Percentiles rank a stretch among this genome's conserved stretches.
Evolutionary conservation across 2,888 invertebrate species (phyloP).

Genomic region (Cosmia trapezina): DNA sequence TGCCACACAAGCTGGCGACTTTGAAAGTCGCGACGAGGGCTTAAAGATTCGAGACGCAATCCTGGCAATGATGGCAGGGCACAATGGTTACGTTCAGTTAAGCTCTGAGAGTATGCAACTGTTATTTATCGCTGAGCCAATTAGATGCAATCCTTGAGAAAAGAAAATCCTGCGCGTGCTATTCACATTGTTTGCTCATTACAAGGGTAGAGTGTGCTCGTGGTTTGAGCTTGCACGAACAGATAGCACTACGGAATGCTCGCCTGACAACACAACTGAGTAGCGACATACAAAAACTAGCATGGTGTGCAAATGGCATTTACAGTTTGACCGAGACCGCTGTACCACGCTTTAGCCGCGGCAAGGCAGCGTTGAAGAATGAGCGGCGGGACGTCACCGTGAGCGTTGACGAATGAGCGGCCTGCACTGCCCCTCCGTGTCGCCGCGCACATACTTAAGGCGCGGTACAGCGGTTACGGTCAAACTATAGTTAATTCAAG

Average conservation of each 20-base stretch:
- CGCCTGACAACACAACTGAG: neutral
- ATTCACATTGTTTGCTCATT: neutral
- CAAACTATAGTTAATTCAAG: neutral
- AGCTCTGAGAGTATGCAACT: neutral
- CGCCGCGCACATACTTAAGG: no score
- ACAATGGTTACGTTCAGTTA: neutral
- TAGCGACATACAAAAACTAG: neutral
- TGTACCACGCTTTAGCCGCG: no score
- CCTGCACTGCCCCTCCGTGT: no score
- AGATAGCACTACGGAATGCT: neutral
- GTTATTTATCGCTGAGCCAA: neutral
- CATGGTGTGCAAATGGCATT: neutral
- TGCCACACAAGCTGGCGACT: neutral
- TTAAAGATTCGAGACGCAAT: neutral
- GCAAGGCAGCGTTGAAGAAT: no score
- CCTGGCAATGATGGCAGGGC: neutral
- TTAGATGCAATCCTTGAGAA: neutral
- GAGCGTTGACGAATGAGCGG: no score
- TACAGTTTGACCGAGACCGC: no score
- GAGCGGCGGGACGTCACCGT: no score
- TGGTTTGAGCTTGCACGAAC: neutral
- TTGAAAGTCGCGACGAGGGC: neutral
- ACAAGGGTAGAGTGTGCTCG: neutral
- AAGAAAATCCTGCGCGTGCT: neutral
- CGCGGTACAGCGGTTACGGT: no score